These are phyloP conservation scores for Pseudocheirus occidentalis DNA, from an alignment of 2,797 vertebrate genomes.

Conservation along the genomic window DNA sequence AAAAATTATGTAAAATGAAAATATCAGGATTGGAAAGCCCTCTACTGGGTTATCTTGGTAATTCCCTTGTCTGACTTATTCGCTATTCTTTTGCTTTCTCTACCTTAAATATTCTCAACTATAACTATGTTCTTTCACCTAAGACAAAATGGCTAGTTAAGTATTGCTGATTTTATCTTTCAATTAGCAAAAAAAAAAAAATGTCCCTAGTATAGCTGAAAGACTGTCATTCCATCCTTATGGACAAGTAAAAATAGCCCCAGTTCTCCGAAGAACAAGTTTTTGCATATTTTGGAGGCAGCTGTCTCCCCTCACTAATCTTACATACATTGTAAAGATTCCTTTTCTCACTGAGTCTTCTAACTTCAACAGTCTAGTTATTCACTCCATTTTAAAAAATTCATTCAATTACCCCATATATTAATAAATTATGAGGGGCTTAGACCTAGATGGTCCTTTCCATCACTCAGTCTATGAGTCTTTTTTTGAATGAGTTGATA, in stretches of 20 bases:
- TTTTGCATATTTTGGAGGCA: not conserved
- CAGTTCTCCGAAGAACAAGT: constrained; percentile 9
- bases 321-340: not conserved
- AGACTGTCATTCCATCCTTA: not conserved
- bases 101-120: constrained; percentile 39
- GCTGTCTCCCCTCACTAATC: constrained; percentile 23
- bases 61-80: not conserved
- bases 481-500: constrained; percentile 30
- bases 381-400: constrained; percentile 23
- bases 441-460: not conserved
- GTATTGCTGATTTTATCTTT: constrained; percentile 53
- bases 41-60: constrained; percentile 47
- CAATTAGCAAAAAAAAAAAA: constrained; percentile 47
- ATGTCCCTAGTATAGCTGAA: constrained; percentile 43
- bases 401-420: not conserved
- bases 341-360: constrained; percentile 10
- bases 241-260: constrained; percentile 16
- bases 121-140: constrained; percentile 63
- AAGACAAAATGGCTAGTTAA: constrained; percentile 47
- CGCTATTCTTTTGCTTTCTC: not conserved
- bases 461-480: not conserved
- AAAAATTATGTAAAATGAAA: constrained; percentile 44
- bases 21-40: constrained; percentile 34
- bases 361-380: constrained; percentile 22
- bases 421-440: not conserved